Percentiles rank a stretch among this genome's conserved stretches.
Evolutionary conservation across 2,888 invertebrate genomes (phyloP).

Genomic region (Parochlus steinenii): DNA sequence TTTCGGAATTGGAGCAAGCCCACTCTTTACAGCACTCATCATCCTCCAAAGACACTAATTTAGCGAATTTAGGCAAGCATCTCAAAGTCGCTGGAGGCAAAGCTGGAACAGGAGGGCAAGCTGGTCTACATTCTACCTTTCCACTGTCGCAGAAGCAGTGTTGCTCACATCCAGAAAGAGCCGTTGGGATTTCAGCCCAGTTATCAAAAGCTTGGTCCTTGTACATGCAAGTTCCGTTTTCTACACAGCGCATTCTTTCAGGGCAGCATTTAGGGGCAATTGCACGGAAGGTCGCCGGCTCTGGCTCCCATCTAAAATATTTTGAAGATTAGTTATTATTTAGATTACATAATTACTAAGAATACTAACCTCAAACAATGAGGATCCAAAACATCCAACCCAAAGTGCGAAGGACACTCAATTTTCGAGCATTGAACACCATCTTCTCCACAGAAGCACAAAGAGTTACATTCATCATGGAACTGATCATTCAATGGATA

Average conservation of each 20-base stretch:
- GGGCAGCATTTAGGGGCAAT: constrained; percentile 69
- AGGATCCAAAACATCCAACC: constrained; percentile 68
- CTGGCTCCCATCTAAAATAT: constrained; percentile 80
- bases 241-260: constrained; percentile 55
- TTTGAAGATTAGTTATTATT: too few relatives aligned
- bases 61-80: constrained; percentile 51
- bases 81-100: constrained; percentile 56
- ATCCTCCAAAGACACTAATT: constrained; percentile 45
- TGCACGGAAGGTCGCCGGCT: constrained; percentile 50
- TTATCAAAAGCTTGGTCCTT: constrained; percentile 46
- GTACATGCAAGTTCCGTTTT: constrained; percentile 67
- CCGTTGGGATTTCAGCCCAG: constrained; percentile 66
- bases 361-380: constrained; percentile 67
- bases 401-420: constrained; percentile 70
- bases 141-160: constrained; percentile 80
- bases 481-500: constrained; percentile 49
- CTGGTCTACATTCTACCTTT: constrained; percentile 65
- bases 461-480: constrained; percentile 64
- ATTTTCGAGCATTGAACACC: constrained; percentile 63
- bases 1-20: constrained; percentile 34
- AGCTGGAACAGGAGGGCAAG: constrained; percentile 61
- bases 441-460: constrained; percentile 55
- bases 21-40: constrained; percentile 78
- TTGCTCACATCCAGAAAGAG: constrained; percentile 61
- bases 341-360: too few relatives aligned